phyloP scores from a whole-genome alignment of 2,888 invertebrate genomes.

The Stenolophus ochropezus region DNA sequence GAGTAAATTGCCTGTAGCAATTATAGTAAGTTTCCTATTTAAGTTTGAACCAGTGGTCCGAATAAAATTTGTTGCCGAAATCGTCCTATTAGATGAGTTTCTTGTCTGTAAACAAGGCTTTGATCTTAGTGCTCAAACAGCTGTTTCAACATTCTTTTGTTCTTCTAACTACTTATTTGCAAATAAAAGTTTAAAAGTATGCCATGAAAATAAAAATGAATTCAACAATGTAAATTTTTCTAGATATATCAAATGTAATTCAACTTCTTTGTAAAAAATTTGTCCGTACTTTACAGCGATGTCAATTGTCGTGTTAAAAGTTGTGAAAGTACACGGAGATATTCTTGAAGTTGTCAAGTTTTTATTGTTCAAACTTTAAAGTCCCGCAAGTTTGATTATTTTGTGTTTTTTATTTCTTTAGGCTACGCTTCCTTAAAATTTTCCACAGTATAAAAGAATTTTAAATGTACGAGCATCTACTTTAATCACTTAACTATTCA shows the following conservation, averaged over 20 bases:
- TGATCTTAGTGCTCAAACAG: conserved; percentile 20
- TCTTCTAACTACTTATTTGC: conserved; percentile 10
- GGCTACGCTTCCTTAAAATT: neutral
- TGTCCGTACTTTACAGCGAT: conserved; percentile 14
- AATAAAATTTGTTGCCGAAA: conserved; percentile 28
- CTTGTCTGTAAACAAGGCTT: conserved; percentile 28
- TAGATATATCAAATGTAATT: conserved; percentile 37
- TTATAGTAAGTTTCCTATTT: conserved; percentile 10
- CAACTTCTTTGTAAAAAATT: conserved; percentile 49
- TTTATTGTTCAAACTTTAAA: conserved; percentile 41
- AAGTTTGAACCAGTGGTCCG: neutral
- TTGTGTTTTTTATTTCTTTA: conserved; percentile 4
- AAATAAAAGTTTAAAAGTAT: conserved; percentile 18
- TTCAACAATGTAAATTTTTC: conserved; percentile 19
- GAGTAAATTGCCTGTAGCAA: conserved; percentile 3
- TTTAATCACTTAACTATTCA: neutral
- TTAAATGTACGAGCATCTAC: neutral
- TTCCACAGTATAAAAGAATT: neutral
- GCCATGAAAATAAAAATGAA: conserved; percentile 5
- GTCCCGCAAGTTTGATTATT: conserved; percentile 44
- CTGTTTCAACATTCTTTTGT: conserved; percentile 9
- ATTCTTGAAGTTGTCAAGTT: conserved; percentile 48
- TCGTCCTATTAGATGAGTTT: conserved; percentile 17
- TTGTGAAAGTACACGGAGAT: conserved; percentile 40
- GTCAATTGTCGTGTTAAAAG: conserved; percentile 54